A percentile compares a stretch with the other conserved stretches of the same genome.
Evolutionary conservation across 2,797 vertebrate species (phyloP).

Genomic region (Todus mexicanus): DNA sequence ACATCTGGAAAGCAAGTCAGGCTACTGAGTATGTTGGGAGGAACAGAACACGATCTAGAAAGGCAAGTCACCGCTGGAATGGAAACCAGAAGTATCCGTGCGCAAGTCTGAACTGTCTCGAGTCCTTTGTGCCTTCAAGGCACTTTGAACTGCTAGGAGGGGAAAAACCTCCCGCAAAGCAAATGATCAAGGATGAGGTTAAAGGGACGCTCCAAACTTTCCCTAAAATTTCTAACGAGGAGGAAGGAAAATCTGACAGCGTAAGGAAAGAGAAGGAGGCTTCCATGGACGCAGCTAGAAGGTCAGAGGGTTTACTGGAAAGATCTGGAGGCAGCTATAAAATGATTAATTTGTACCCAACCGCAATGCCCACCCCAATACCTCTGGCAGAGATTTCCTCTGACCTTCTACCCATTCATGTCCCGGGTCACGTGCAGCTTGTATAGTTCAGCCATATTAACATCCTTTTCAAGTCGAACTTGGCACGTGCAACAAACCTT

Average conservation of each 20-base stretch:
- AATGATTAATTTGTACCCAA: background rate
- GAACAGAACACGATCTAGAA: background rate
- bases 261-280: background rate
- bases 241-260: background rate
- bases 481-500: background rate
- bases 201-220: background rate
- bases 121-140: background rate
- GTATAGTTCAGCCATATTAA: background rate
- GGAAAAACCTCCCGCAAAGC: background rate
- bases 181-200: background rate
- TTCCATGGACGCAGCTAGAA: background rate
- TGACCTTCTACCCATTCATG: background rate
- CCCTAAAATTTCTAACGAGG: background rate
- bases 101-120: background rate
- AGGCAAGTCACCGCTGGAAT: background rate
- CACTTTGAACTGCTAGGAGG: background rate
- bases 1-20: background rate
- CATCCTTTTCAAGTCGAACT: slow-evolving; percentile 1
- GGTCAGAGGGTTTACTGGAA: background rate
- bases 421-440: background rate
- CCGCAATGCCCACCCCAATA: background rate
- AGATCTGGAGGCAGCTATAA: background rate
- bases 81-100: background rate
- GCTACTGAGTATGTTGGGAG: background rate
- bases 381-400: background rate